Percentiles rank a stretch among this genome's conserved stretches.
These are phyloP conservation scores for Callocephalon fimbriatum DNA, from an alignment of 2,113 vertebrate genomes.

Conservation along the genomic window DNA sequence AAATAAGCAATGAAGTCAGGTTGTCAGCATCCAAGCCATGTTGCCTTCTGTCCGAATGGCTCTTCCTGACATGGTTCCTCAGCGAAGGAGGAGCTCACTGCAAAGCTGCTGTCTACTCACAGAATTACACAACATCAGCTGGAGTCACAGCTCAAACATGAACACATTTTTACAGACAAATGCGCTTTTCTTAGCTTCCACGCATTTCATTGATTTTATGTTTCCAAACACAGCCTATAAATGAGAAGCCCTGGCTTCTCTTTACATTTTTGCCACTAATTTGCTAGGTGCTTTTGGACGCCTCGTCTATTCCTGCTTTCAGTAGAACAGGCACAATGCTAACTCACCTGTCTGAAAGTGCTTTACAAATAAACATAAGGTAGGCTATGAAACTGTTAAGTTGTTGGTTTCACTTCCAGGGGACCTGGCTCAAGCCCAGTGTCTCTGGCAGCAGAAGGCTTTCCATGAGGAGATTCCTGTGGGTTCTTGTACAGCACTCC, in stretches of 20 bases:
- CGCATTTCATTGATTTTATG: neutral
- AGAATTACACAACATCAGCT: neutral
- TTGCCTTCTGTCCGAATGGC: neutral
- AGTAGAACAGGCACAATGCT: neutral
- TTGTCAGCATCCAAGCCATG: neutral
- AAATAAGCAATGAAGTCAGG: neutral
- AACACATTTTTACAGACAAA: slow-evolving; percentile 3
- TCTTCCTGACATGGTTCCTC: neutral
- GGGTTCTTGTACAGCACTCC: neutral
- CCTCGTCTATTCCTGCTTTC: fast-evolving
- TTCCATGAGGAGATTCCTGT: neutral
- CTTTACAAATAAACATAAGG: neutral
- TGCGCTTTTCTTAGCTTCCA: neutral
- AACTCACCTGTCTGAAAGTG: neutral
- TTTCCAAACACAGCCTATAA: neutral
- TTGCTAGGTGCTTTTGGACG: neutral
- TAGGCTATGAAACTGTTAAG: neutral
- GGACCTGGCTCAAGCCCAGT: neutral
- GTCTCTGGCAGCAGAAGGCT: neutral
- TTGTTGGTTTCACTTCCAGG: neutral
- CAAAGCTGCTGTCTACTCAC: neutral
- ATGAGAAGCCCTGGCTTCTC: neutral
- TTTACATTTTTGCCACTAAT: neutral
- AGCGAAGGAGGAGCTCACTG: neutral
- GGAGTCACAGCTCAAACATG: neutral